phyloP scores from a whole-genome alignment of 2,797 vertebrate species.

The Dromococcyx pavoninus region DNA sequence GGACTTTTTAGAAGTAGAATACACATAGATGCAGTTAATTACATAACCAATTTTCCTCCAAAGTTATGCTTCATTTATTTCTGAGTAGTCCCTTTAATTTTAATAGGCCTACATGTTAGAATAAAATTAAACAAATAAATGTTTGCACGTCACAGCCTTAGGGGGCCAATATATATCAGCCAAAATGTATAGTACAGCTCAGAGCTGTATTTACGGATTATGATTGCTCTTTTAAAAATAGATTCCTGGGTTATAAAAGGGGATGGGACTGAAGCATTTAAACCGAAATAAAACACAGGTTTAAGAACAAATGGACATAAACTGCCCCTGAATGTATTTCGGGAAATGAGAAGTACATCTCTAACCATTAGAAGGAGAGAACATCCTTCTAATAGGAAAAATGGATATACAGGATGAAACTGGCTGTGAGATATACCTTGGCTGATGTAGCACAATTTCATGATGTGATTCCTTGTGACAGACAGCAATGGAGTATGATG shows the following conservation, averaged over 20 bases:
- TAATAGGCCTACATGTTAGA: background rate
- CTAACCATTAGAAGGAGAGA: background rate
- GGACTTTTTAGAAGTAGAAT: background rate
- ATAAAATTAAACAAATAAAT: background rate
- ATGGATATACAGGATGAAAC: background rate
- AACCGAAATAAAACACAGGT: background rate
- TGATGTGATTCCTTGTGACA: background rate
- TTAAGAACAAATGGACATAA: background rate
- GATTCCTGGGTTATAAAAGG: background rate
- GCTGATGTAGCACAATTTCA: background rate
- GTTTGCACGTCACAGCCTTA: background rate
- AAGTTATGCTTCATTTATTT: background rate
- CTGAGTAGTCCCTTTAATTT: background rate
- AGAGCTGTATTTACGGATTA: background rate
- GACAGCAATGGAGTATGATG: background rate
- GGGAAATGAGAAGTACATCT: background rate
- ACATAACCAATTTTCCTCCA: background rate
- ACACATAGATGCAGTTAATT: background rate
- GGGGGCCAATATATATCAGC: background rate
- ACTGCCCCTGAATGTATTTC: background rate
- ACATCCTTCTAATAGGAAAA: background rate
- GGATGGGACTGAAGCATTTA: background rate
- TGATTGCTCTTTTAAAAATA: background rate
- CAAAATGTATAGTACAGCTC: background rate
- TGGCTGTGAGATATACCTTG: background rate